Base-by-base conservation (phyloP, 1,140 invertebrate species). In the Zaprionus capensis region DNA sequence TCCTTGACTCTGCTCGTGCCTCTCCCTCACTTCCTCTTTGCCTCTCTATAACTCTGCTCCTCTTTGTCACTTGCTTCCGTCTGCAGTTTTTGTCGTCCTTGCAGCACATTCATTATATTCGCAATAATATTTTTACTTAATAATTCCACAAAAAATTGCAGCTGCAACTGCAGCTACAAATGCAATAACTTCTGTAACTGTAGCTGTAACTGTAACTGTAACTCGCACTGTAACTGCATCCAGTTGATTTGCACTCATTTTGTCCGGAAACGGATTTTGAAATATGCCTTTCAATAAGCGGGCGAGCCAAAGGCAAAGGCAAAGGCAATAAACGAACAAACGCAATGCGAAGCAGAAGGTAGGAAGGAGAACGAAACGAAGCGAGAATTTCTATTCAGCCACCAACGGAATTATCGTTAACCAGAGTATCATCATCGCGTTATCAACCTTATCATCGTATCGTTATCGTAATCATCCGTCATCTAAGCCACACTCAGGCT, bases 101-200 rank as follows among this genome's bases (percentile, higher is more conserved):
- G 38, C 22, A 22, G 65, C 67, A 69, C 71, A 80, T 87, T 86
- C 73, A 88, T 87, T 87, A 83, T 87, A 72, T 83, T 87, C 81
- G 83, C 78, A 87, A 88, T 84, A 87, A 88, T 87, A 87, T 88
- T 87, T 87, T 88, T 66, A 66, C 84, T 72, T 76, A 55, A 87
- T 82, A 87, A 82, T 82, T 87, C 69, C 64, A 46, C 44, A 49
- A 28, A 53, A 72, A 56, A 59, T 53, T 38, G 41, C 41, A 46
- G 24, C 7, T 11, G 12, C 15, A 51, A 68, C n/a, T 49, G 46
- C 46, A 49, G 46, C 46, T 14, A 20, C 22, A 55, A 22, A 38
- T 15, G 36, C 2, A 31, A 12, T 28, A 64, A 34, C 53, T 41
- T 15, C 46, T 49, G 17, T 15, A 44, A 44, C 22, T n/a, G 36